Conservation (phyloP, 2,888 invertebrate genomes). For the Tenthredo mesomela region DNA sequence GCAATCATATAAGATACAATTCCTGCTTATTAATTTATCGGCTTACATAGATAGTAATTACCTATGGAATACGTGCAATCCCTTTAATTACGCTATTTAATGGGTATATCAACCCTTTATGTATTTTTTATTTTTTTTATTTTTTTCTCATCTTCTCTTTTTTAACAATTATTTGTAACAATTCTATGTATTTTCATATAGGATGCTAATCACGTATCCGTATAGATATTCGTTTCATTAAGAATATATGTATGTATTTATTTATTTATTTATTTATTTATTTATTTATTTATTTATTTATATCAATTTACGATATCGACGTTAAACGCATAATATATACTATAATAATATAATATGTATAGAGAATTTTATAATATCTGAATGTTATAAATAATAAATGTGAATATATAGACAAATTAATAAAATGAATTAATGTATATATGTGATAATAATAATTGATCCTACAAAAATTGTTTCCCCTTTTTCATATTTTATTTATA, state of each 20-base stretch:
- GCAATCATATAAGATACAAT: background rate
- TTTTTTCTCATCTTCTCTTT: background rate
- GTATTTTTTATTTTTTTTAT: background rate
- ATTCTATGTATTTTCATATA: background rate
- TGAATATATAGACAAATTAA: background rate
- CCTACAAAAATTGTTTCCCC: slow-evolving; percentile 25
- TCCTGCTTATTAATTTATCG: background rate
- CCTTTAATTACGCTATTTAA: background rate
- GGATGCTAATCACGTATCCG: background rate
- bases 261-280: background rate
- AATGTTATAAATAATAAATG: slow-evolving; percentile 25
- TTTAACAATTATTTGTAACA: slow-evolving; percentile 4
- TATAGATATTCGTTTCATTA: background rate
- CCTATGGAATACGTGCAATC: background rate
- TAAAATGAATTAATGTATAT: background rate
- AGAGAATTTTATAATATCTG: too few species aligned
- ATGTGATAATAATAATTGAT: slow-evolving; percentile 7
- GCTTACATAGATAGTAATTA: background rate
- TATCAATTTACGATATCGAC: slow-evolving; percentile 1
- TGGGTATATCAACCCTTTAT: background rate
- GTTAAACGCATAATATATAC: background rate
- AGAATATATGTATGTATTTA: slow-evolving; percentile 9
- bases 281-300: background rate
- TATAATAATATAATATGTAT: too few species aligned
- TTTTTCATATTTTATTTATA: background rate